Evolutionary conservation across 2,797 vertebrate genomes (phyloP), one percentile per base, ranked within the genome.

Genomic region (Coracias cyanogaster): DNA sequence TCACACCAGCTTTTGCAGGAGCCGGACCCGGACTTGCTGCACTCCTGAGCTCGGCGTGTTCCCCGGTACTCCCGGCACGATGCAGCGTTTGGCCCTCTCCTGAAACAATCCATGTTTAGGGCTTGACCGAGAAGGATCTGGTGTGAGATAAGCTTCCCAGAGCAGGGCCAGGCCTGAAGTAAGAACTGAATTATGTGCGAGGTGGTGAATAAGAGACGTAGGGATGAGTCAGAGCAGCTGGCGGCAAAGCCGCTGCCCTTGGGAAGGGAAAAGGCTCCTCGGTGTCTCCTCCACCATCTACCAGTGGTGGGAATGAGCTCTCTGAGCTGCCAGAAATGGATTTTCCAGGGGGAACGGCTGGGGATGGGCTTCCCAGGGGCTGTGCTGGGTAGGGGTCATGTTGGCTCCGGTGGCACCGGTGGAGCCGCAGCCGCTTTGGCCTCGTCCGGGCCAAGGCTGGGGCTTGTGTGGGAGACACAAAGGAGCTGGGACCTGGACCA

Each of bases 31-130:
- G 51, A 1, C 48, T 9, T 41, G 84, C 71, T 14, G 67, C 58
- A 4, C 76, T 24, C 76, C 71, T 6, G 28, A 18, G 80, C 77
- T 39, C 86, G 2, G 76, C 82, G 25, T 52, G 60, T 19, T 85
- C 49, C 86, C 52, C 18, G 51, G n/a, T 1, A 1, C 7, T 24
- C 70, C 1, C 0, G 0, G 0, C 12, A 0, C 1, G 6, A 3
- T 4, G 37, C 64, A 15, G 57, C 5, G 69, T n/a, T n/a, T n/a
- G n/a, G n/a, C n/a, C 48, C 65, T 57, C 74, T 77, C 11, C 86
- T 45, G 61, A 37, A 82, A 60, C 83, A 60, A 46, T 82, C 35
- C 3, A n/a, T 4, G 16, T 25, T 71, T 1, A 39, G 95, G 81
- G 82, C 78, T 51, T 31, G 84, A 55, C 82, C 16, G 6, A 51